Base-by-base conservation (phyloP, 2,888 invertebrate genomes). In the Xanthia togata region DNA sequence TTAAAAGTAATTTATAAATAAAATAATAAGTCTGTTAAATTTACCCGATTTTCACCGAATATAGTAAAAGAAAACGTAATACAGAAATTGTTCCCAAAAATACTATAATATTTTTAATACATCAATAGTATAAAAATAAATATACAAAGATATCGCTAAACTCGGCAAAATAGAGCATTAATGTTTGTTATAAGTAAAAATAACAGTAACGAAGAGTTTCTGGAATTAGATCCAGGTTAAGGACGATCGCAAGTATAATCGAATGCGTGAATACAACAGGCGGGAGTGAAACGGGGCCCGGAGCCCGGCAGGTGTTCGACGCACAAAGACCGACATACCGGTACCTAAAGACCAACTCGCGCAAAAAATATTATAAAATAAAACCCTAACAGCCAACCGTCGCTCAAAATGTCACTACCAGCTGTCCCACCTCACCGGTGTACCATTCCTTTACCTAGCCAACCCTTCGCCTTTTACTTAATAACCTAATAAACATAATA, bases 321-420 rank as follows among this genome's bases (percentile, higher is more conserved):
- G 87, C 93, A 95, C 93, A 95, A 94, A 93, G 93, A 91, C 91
- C 87, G 77, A 85, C 90, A 90, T 86, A 86, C 78, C 78, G 78
- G 83, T 78, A 78, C 80, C 87, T 90, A 91, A 90, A 90, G 89
- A 88, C 84, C 88, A 89, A 89, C 87, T 88, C 89, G 89, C 90
- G 91, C 91, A 94, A 94, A 95, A 94, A 93, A 91, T 79, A 76
- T 75, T 81, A 88, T 86, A 90, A 93, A 94, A 88, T 86, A 90
- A 93, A 94, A 93, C 89, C 86, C 55, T 84, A 74, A 31, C 75
- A 81, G 85, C 84, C 87, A 87, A 90, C 84, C 88, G 89, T 89
- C 92, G 91, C 87, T 92, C 92, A 92, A 93, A 95, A 95, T 94
- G 94, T 95, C 94, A 93, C 91, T 91, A 91, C 91, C 96, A 96